Base-by-base conservation (phyloP, 2,888 invertebrate genomes). In the Eilema sororculum region DNA sequence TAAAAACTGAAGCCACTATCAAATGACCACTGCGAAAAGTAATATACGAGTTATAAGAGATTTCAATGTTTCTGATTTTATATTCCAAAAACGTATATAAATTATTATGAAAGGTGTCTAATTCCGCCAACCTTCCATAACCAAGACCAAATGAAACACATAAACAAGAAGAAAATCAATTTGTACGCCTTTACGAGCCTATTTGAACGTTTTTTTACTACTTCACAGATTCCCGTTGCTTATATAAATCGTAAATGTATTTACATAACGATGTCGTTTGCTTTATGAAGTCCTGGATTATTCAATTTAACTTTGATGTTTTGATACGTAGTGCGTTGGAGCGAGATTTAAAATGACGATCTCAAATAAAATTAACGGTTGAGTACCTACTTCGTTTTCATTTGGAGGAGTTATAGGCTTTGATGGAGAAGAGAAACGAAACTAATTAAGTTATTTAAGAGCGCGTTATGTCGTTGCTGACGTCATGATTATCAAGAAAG, bases 201-300 rank as follows among this genome's bases (percentile, higher is more conserved):
- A 76, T 74, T 69, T 52, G 63, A 68, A 73, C 71, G 76, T 77
- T 77, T 80, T 80, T 81, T 82, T 69, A 82, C 78, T 78, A 82
- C 82, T 77, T 75, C 73, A 73, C 70, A 79, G 74, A 76, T 71
- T 76, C 65, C 63, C 68, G 63, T 69, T 76, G 74, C 74, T 64
- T 74, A 70, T 71, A 74, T 72, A 74, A 76, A 74, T 80, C 76
- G 77, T 82, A 82, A 81, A 82, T 78, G 76, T 82, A 80, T 80
- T 79, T 77, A 76, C 77, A 72, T 76, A 76, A 77, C 69, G 78
- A 73, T 71, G 74, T 77, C 78, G 71, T 78, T 75, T 62, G 62
- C 68, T 78, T 79, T 81, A 79, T 79, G 75, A 78, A 74, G 72
- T 68, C 72, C 58, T 25, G 71, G 78, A 79, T 81, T 78, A 78